Conservation (phyloP, 2,888 invertebrate species). For the Melanchra persicariae region DNA sequence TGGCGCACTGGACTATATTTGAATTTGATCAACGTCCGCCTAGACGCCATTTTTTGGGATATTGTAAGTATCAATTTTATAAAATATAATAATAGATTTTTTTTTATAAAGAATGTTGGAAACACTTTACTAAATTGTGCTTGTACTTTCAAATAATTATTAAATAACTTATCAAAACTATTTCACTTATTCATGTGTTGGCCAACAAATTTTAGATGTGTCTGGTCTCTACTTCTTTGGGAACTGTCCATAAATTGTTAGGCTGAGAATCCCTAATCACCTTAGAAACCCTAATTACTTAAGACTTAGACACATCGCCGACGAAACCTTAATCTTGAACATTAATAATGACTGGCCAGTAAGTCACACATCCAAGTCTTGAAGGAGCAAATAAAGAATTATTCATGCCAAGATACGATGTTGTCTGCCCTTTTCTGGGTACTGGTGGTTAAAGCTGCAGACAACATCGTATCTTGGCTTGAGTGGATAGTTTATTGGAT, state of each 20-base stretch:
- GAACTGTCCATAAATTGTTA: conserved; percentile 14
- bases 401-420: background rate
- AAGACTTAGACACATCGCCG: conserved; percentile 36
- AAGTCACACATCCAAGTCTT: background rate
- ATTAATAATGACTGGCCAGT: background rate
- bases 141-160: background rate
- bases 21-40: background rate
- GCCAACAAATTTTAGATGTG: conserved; percentile 18
- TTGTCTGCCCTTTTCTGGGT: background rate
- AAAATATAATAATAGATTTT: no score
- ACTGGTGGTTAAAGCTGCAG: background rate
- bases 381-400: background rate
- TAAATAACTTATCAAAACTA: background rate
- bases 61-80: no score
- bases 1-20: background rate
- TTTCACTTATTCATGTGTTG: background rate
- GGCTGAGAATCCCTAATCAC: conserved; percentile 15
- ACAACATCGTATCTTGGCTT: no score
- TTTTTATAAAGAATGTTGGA: no score
- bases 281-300: conserved; percentile 19
- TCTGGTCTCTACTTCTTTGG: conserved; percentile 6
- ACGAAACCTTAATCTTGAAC: conserved; percentile 16
- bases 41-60: background rate
- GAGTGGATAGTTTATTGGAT: no score
- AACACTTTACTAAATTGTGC: background rate